phyloP scores from a whole-genome alignment of 2,113 vertebrate genomes.

The Canis aureus region DNA sequence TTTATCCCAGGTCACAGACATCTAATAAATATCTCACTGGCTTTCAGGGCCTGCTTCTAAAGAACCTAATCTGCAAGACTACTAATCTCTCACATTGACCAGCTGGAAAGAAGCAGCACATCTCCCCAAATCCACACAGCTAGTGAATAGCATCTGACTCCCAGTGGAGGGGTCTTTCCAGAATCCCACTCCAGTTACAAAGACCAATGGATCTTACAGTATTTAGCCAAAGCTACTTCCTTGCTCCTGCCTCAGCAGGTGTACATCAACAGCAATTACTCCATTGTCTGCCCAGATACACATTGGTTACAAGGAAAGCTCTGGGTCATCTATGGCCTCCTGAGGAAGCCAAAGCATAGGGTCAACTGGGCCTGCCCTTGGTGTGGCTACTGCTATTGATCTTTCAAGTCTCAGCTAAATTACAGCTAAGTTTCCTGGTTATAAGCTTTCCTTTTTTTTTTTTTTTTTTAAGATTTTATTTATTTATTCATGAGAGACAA shows the following conservation, averaged over 20 bases:
- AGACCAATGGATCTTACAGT: neutral
- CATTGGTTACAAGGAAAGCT: neutral
- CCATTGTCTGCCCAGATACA: neutral
- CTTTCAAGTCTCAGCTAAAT: conserved; percentile 25
- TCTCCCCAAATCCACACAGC: neutral
- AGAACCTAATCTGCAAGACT: neutral
- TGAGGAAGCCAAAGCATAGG: neutral
- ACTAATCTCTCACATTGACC: neutral
- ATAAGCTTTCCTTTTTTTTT: neutral
- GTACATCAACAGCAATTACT: neutral
- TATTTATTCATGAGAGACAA: too few species aligned
- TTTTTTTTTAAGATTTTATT: too few species aligned
- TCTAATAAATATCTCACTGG: neutral
- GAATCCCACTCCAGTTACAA: neutral
- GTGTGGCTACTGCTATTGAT: neutral
- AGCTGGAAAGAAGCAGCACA: neutral
- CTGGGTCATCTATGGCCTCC: neutral
- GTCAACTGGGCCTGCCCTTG: neutral
- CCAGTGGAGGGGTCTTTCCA: neutral
- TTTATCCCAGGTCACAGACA: neutral
- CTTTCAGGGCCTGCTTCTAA: neutral
- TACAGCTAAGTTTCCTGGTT: neutral
- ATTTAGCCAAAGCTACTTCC: neutral
- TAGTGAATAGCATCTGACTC: neutral
- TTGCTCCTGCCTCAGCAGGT: neutral